Evolutionary conservation across 2,797 vertebrate genomes (phyloP).

Genomic region (Coreius guichenoti): DNA sequence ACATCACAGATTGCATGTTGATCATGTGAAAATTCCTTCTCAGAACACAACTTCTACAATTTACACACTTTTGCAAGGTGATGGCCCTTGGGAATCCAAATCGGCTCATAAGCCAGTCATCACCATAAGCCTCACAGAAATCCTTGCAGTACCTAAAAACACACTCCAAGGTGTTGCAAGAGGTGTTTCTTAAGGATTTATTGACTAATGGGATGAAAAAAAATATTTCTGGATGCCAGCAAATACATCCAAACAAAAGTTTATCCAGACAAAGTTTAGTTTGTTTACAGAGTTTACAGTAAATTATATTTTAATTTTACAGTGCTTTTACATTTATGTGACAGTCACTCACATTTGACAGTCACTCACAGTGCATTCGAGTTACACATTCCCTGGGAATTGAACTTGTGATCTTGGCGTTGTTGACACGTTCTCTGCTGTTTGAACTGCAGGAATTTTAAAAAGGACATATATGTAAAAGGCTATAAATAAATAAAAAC

Average conservation of each 20-base stretch:
- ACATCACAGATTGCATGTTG: slow-evolving; percentile 11
- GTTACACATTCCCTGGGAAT: neutral
- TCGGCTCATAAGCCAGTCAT: neutral
- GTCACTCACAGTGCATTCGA: neutral
- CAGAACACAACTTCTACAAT: slow-evolving; percentile 17
- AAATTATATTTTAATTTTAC: neutral
- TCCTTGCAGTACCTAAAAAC: neutral
- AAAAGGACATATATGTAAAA: neutral
- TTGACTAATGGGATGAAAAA: neutral
- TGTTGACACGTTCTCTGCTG: neutral
- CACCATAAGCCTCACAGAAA: slow-evolving; percentile 5
- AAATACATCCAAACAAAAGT: neutral
- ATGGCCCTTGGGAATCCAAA: slow-evolving; percentile 11
- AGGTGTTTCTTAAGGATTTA: neutral
- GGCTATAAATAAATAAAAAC: neutral
- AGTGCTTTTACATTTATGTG: neutral
- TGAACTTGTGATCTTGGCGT: neutral
- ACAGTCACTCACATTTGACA: neutral
- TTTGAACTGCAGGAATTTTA: neutral
- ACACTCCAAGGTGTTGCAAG: neutral
- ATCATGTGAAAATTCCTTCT: slow-evolving; percentile 5
- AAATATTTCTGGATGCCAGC: neutral
- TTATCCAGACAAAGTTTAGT: neutral
- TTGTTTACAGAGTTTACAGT: neutral
- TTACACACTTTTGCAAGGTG: slow-evolving; percentile 27